A percentile compares a stretch with the other conserved stretches of the same genome.
Conservation (phyloP, 37 sponge, comb jelly and placozoan genomes). For the Cliona cf. orientalis region DNA sequence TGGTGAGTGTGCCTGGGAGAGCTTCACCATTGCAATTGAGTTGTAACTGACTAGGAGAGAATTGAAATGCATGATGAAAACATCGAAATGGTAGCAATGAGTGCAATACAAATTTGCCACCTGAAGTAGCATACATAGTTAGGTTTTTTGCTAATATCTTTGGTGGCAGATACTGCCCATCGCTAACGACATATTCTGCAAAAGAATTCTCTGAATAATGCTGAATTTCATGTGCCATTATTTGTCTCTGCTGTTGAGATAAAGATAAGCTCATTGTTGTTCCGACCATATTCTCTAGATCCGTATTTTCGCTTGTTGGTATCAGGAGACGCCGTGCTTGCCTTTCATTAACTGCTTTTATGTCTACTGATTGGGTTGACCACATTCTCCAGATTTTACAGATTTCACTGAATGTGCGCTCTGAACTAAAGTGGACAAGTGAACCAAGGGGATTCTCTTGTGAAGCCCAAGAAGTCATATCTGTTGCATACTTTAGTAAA, state of each 20-base stretch:
- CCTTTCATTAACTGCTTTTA: not conserved
- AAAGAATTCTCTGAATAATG: constrained; percentile 14
- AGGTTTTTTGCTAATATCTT: constrained; percentile 10
- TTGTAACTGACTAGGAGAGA: not conserved
- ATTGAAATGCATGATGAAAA: constrained; percentile 22
- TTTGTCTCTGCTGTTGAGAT: not conserved
- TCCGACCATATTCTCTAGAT: not conserved
- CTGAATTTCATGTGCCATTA: not conserved
- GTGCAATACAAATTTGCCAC: constrained; percentile 30
- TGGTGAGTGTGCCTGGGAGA: not conserved
- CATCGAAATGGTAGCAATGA: constrained; percentile 5
- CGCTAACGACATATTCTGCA: constrained; percentile 31
- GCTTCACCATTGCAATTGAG: not conserved
- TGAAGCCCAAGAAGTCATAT: not conserved
- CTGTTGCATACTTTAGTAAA: not conserved
- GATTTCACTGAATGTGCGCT: not conserved
- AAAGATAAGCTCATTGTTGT: not conserved
- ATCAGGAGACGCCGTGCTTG: not conserved
- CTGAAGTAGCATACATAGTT: constrained; percentile 33
- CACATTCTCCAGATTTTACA: constrained; percentile 28
- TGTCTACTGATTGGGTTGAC: not conserved
- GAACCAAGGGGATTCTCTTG: not conserved
- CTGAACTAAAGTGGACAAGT: not conserved
- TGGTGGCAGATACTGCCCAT: not conserved
- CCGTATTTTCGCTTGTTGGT: not conserved